phyloP scores from a whole-genome alignment of 2,113 vertebrate genomes.

The Vulpes vulpes region DNA sequence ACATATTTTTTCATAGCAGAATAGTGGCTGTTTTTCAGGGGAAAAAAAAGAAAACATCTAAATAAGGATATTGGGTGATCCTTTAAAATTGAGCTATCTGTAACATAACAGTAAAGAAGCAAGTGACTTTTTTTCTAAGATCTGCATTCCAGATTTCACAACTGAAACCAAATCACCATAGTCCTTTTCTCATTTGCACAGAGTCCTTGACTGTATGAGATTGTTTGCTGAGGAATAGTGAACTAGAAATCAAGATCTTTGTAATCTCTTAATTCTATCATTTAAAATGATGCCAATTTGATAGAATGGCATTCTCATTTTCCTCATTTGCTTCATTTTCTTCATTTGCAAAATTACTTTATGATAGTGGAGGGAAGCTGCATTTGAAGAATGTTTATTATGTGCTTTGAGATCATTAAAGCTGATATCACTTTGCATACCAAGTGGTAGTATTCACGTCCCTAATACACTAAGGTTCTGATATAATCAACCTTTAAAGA shows the following conservation, averaged over 20 bases:
- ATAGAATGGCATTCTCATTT: constrained; percentile 73
- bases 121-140: background rate
- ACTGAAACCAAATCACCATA: background rate
- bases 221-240: constrained; percentile 45
- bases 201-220: background rate
- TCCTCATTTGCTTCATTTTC: constrained; percentile 76
- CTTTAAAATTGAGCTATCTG: constrained; percentile 15
- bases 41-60: background rate
- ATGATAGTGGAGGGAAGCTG: constrained; percentile 63
- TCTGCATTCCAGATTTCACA: background rate
- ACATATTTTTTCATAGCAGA: background rate
- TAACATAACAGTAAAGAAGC: background rate
- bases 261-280: constrained; percentile 71
- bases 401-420: constrained; percentile 80
- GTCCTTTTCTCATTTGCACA: background rate
- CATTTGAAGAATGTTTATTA: constrained; percentile 72
- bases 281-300: constrained; percentile 71
- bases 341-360: constrained; percentile 76
- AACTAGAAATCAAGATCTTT: constrained; percentile 72
- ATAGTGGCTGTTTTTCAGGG: background rate
- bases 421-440: constrained; percentile 70
- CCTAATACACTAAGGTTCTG: constrained; percentile 61
- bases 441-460: constrained; percentile 62
- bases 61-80: background rate
- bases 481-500: constrained; percentile 69